A percentile compares a stretch with the other conserved stretches of the same genome.
Evolutionary conservation across 2,888 invertebrate genomes (phyloP).

Genomic region (Tenthredo notha): DNA sequence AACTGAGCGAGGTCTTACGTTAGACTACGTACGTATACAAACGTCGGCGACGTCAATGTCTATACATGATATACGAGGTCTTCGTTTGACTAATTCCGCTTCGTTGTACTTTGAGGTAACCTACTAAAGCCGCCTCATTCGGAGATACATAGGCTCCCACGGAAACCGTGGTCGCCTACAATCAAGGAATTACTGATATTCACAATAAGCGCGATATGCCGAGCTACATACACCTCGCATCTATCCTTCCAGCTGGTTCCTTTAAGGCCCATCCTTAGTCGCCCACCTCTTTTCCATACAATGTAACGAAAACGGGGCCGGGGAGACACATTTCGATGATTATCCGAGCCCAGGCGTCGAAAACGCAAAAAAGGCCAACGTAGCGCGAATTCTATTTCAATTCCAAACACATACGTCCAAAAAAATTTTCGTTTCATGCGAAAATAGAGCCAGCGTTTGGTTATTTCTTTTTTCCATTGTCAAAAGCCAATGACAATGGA

Average conservation of each 20-base stretch:
- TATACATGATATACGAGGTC: slow-evolving; percentile 72
- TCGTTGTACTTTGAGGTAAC: slow-evolving; percentile 64
- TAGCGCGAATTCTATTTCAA: no score
- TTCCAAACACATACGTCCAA: no score
- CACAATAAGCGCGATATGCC: slow-evolving; percentile 12
- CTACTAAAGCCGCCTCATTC: slow-evolving; percentile 44
- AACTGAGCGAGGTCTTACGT: slow-evolving; percentile 29
- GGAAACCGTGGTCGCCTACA: slow-evolving; percentile 34
- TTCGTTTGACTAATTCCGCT: slow-evolving; percentile 74
- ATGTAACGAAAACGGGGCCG: no score
- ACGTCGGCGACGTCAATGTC: slow-evolving; percentile 64
- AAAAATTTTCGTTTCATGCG: no score
- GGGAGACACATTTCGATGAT: no score
- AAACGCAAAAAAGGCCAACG: no score
- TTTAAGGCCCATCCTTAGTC: no score
- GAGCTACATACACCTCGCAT: neutral
- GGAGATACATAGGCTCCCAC: slow-evolving; percentile 34
- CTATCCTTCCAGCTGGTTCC: neutral
- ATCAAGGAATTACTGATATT: slow-evolving; percentile 29
- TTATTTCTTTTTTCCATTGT: no score
- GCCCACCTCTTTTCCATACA: no score
- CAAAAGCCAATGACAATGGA: no score
- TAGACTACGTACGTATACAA: slow-evolving; percentile 10
- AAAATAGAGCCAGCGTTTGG: no score
- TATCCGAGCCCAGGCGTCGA: no score